phyloP scores from a whole-genome alignment of 92 coral and sea anemone species.

The Anthopleura xanthogrammica region DNA sequence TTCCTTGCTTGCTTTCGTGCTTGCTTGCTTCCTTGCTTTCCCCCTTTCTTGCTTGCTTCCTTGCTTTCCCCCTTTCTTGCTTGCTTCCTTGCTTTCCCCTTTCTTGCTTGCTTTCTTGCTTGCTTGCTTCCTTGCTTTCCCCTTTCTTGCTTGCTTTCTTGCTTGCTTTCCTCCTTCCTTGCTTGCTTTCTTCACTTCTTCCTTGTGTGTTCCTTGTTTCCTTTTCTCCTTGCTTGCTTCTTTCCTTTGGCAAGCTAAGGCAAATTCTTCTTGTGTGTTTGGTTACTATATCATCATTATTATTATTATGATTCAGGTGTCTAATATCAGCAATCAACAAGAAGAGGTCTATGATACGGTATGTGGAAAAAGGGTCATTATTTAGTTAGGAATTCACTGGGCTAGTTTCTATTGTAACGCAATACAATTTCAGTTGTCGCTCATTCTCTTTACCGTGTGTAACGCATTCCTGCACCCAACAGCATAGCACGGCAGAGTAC shows the following conservation, averaged over 20 bases:
- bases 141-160: not conserved
- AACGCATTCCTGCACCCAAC: too few relatives aligned
- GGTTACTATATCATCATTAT: too few relatives aligned
- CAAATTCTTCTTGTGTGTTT: not conserved
- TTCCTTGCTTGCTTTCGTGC: too few relatives aligned
- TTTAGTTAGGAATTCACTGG: not conserved
- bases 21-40: too few relatives aligned
- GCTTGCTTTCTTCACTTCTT: too few relatives aligned
- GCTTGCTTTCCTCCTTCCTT: not conserved
- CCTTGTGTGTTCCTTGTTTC: not conserved
- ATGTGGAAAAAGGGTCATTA: not conserved
- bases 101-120: too few relatives aligned
- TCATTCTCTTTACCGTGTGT: too few relatives aligned
- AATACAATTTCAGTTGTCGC: too few relatives aligned
- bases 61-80: not conserved
- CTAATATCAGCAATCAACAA: conserved; percentile 11
- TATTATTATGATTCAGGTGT: not conserved
- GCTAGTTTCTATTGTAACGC: not conserved
- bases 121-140: too few relatives aligned
- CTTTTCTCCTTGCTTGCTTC: not conserved
- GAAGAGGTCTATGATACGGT: conserved; percentile 37
- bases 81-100: not conserved
- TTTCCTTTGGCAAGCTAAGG: not conserved
- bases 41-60: not conserved
- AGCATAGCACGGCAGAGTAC: too few relatives aligned